A percentile compares a stretch with the other conserved stretches of the same genome.
These are phyloP conservation scores for Saccostrea glomerata DNA, from an alignment of 1,140 invertebrate species.

Conservation along the genomic window DNA sequence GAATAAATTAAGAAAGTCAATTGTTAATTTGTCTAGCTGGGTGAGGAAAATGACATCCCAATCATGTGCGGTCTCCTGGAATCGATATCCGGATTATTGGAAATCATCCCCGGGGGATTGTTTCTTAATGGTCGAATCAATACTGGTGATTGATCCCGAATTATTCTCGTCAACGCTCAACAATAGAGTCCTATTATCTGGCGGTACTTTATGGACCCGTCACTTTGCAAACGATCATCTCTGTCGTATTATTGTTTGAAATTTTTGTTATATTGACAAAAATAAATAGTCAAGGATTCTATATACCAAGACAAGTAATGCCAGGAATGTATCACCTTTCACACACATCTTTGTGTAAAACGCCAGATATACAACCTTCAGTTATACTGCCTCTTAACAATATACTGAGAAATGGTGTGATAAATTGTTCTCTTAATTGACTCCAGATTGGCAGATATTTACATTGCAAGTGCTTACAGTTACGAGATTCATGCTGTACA, in stretches of 20 bases:
- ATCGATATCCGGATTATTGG: background rate
- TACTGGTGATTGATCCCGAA: background rate
- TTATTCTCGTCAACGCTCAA: background rate
- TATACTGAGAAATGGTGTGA: background rate
- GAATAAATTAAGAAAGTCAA: too few species aligned
- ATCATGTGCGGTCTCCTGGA: too few species aligned
- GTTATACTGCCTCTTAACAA: too few species aligned
- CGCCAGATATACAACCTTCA: too few species aligned
- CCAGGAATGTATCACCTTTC: background rate
- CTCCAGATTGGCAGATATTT: background rate
- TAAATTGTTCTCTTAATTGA: background rate
- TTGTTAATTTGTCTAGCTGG: too few species aligned
- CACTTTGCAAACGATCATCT: background rate
- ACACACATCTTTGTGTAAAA: background rate
- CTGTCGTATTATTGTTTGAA: background rate
- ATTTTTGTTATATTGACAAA: conserved; percentile 9
- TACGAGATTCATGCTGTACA: background rate
- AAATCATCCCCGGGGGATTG: conserved; percentile 6
- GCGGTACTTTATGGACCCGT: background rate
- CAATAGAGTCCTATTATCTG: background rate
- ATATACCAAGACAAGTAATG: background rate
- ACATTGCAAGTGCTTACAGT: background rate
- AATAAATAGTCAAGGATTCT: background rate
- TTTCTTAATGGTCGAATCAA: background rate
- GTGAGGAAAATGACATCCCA: background rate